Evolutionary conservation across 1,140 invertebrate species (phyloP), one percentile per base, ranked within the genome.

Genomic region (Drosophila malerkotliana): DNA sequence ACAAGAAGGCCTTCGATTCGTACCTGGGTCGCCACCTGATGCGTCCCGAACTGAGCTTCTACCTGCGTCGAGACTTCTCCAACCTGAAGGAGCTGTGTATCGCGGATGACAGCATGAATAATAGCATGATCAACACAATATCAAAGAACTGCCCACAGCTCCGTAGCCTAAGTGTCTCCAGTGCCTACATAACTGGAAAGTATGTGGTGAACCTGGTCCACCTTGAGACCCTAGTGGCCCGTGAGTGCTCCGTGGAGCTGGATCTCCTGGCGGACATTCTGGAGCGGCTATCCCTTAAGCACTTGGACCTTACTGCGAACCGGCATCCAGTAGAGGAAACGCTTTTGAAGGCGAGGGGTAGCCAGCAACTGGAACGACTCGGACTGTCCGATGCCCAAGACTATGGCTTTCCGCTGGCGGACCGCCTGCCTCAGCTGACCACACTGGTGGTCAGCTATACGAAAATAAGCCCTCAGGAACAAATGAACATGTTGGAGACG

Each of bases 11-110:
- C 1, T 90, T 89, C 30, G 73, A 78, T 9, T 63, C 78, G 10
- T 90, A 90, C 59, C 39, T 91, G 47, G 81, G 90, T 1, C 71
- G 89, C 3, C 84, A 87, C 53, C 55, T 84, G 4, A 12, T 67
- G 63, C 66, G 89, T 0, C 89, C 89, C 1, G 89, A 91, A 14
- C 61, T 91, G 41, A 14, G 57, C 12, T 91, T 89, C 53, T 91
- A 91, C 57, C 53, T 91, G 10, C 67, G 71, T 12, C 54, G 84
- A 1, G 73, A 83, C 10, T 72, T 83, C 5, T 47, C 21, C 5
- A 89, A 69, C 44, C 57, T 91, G 3, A 67, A 62, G 5, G 80
- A 91, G 51, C 73, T 91, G 2, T 79, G 75, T 34, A 66, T 81
- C 4, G 72, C 62, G 6, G 80, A 84, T 15, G 56, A 51, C 30